Base-by-base conservation (phyloP, 2,888 invertebrate genomes). In the Pristionchus exspectatus region DNA sequence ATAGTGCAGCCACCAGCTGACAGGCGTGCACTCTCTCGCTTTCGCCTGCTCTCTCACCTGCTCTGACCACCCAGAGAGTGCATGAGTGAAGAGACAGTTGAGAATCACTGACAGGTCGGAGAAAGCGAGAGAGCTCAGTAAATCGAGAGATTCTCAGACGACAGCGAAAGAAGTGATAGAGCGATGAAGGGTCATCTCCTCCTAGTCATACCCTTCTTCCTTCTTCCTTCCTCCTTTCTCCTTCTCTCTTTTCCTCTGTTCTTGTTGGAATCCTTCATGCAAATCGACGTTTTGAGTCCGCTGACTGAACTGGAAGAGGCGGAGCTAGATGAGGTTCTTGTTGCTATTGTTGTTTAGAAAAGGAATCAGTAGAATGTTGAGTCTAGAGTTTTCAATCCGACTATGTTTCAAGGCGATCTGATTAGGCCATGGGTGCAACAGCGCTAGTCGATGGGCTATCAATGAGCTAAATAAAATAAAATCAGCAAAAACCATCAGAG, bases 141-240 rank as follows among this genome's bases (percentile, higher is more conserved):
- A 16, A 33, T 14, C 10, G 33, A 81, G n/a, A n/a, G 27, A 54
- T 54, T 9, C 16, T 14, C n/a, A 54, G 50, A 44, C 38, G 81
- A 50, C 7, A 24, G n/a, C 7, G 77, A 9, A 33, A 27, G 54
- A 54, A 44, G 50, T 44, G 81, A 54, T 44, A 27, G 81, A 44
- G 77, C 14, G 44, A 77, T 30, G n/a, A 27, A 44, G 24, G 50
- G 50, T 44, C 50, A 81, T 81, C 50, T 44, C 14, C 33, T n/a
- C 33, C 33, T 77, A 44, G 74, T 77, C 74, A 77, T 77, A 74
- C 74, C 74, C 72, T 66, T 66, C 72, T 18, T 33, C 33, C 72
- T 30, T 33, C 72, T 16, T 33, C 38, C 30, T 38, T 33, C 38
- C 72, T 33, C 38, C 33, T 4, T 30, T 72, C 77, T 50, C 21